These are phyloP conservation scores for Sylvicola cinctus DNA, from an alignment of 2,888 invertebrate species.

Conservation along the genomic window DNA sequence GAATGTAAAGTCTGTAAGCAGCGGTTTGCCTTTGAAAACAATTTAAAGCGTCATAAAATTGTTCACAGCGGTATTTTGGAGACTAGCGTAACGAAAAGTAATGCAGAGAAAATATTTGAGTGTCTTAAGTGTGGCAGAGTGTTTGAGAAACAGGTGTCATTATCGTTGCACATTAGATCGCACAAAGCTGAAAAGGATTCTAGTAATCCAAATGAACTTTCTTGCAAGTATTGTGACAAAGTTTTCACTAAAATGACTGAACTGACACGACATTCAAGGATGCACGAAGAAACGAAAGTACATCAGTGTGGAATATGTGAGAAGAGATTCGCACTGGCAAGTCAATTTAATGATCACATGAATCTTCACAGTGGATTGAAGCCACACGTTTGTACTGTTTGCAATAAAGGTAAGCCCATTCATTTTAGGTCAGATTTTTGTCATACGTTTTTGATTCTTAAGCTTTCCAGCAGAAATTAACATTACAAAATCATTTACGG, in stretches of 20 bases:
- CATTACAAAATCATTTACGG: conserved; percentile 32
- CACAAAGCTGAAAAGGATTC: conserved; percentile 14
- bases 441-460: conserved; percentile 20
- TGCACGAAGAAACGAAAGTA: conserved; percentile 30
- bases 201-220: conserved; percentile 7
- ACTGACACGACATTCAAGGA: conserved; percentile 29
- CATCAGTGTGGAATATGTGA: conserved; percentile 33
- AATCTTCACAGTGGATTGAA: conserved; percentile 34
- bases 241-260: conserved; percentile 23
- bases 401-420: conserved; percentile 32
- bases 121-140: conserved; percentile 32
- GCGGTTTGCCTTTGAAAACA: conserved; percentile 14
- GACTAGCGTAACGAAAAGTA: too few relatives aligned
- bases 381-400: conserved; percentile 33
- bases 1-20: conserved; percentile 13
- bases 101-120: conserved; percentile 13
- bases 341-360: conserved; percentile 34
- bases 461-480: conserved; percentile 31
- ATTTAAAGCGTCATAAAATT: conserved; percentile 14
- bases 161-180: conserved; percentile 26
- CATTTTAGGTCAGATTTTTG: too few relatives aligned
- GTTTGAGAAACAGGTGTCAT: conserved; percentile 30
- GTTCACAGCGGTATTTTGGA: conserved; percentile 9
- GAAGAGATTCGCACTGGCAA: conserved; percentile 33
- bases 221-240: conserved; percentile 29